Evolutionary conservation across 1,140 invertebrate genomes (phyloP), one percentile per base, ranked within the genome.

Genomic region (Euschistus heros): DNA sequence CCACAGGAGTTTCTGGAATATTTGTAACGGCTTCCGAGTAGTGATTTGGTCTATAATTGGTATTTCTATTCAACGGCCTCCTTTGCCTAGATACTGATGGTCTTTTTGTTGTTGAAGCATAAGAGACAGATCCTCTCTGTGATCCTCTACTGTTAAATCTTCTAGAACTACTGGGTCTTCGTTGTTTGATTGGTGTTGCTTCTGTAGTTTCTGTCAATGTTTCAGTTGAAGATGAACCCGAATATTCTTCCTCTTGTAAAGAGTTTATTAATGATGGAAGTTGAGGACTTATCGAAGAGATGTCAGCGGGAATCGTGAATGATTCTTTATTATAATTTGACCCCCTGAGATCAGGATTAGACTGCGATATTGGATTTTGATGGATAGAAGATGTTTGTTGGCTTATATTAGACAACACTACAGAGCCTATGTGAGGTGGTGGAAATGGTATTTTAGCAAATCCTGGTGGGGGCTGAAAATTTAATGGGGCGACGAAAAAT

Each of bases 391-490:
- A 60, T 18, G 61, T 60, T 63, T 65, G 66, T 22, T 62, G 60
- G 15, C 69, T 68, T 20, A 67, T 63, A 62, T 72, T 73, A 20
- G 71, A 73, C 13, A 91, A 79, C 1, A 91, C 86, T 15, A 91
- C 86, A 0, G 88, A 90, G 3, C 89, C 89, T 4, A 91, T 88
- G 73, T 91, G 89, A 2, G 89, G 89, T 0, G 87, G 84, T 0
- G 89, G 89, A 71, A 91, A 84, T 0, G 87, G 84, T 64, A 91
- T 91, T 74, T 91, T 91, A 0, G 87, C 85, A 72, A 88, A 91
- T 15, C 88, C 88, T 17, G 81, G 77, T 0, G 88, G 88, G 24
- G 88, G 86, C 68, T 86, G 84, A 69, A 90, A 91, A 70, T 86
- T 91, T 13, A 91, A 72, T 1, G 89, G 88, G 3, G 89, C 89